Base-by-base conservation (phyloP, 1,140 invertebrate species). In the Heliconius congener region DNA sequence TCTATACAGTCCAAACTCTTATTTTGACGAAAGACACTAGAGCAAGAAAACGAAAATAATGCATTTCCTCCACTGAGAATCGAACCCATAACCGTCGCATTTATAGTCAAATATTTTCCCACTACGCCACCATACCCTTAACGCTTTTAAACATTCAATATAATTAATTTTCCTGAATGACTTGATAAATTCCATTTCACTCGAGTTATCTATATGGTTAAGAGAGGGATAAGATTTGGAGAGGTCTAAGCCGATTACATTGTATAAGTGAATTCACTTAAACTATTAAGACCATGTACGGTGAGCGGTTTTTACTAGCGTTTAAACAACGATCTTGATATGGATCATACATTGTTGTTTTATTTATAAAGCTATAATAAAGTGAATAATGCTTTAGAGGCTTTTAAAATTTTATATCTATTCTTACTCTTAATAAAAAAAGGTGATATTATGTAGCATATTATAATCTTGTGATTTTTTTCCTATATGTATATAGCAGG, bases 191-290 rank as follows among this genome's bases (percentile, higher is more conserved):
- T 27, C 27, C 4, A 66, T 66, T 66, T 30, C 60, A 66, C 60
- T 66, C 60, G 8, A 66, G 60, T 66, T 66, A 66, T 66, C 4
- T 66, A 66, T 66, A 66, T 30, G 23, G 55, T 3, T 66, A 30
- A 27, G 60, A 66, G 60, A 66, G 60, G 9, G 1, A 30, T 30
- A 27, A 66, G 60, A 66, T 66, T 30, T 66, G 60, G 60, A 27
- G 60, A 66, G 60, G 60, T 30, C 60, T 66, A 66, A 66, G 60
- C 60, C 27, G 60, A 66, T 66, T 27, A 66, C 23, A 66, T 66
- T 66, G 23, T 66, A 30, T 66, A 66, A 66, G 23, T 66, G 60
- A 66, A 66, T 66, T 66, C 60, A 66, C 11, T 66, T 9, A 30
- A 66, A 23, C 60, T 66, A 66, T 66, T 66, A 66, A 66, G 60